Evolutionary conservation across 2,797 vertebrate genomes (phyloP).

Genomic region (Phaenicophaeus curvirostris): DNA sequence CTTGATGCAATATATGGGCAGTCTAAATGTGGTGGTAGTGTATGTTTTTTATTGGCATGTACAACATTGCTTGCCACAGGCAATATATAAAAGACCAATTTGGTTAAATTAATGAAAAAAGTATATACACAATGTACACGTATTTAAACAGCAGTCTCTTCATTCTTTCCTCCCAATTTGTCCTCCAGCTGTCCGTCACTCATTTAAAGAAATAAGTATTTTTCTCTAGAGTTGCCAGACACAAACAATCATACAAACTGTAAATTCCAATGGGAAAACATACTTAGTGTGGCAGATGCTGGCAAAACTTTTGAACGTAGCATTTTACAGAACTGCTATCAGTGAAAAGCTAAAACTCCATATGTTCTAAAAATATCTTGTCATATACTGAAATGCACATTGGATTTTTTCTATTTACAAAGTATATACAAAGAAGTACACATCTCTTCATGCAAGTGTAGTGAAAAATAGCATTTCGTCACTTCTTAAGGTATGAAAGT

Average conservation of each 20-base stretch:
- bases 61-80: conserved; percentile 62
- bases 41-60: conserved; percentile 42
- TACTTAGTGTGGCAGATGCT: background rate
- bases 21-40: background rate
- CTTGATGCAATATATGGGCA: background rate
- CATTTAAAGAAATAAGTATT: background rate
- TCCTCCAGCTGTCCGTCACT: background rate
- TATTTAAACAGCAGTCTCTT: background rate
- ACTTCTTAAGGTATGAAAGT: conserved; percentile 24
- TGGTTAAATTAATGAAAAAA: conserved; percentile 74
- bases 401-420: conserved; percentile 58
- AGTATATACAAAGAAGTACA: conserved; percentile 34
- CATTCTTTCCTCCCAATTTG: background rate
- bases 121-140: conserved; percentile 71
- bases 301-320: background rate
- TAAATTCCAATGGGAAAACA: conserved; percentile 53
- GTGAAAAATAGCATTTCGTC: background rate
- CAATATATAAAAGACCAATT: conserved; percentile 69
- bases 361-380: conserved; percentile 2
- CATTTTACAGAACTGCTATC: background rate
- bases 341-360: background rate
- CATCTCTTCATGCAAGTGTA: background rate
- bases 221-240: background rate
- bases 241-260: background rate
- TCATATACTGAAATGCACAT: conserved; percentile 44